phyloP scores from a whole-genome alignment of 2,113 vertebrate species.

The Cairina moschata region DNA sequence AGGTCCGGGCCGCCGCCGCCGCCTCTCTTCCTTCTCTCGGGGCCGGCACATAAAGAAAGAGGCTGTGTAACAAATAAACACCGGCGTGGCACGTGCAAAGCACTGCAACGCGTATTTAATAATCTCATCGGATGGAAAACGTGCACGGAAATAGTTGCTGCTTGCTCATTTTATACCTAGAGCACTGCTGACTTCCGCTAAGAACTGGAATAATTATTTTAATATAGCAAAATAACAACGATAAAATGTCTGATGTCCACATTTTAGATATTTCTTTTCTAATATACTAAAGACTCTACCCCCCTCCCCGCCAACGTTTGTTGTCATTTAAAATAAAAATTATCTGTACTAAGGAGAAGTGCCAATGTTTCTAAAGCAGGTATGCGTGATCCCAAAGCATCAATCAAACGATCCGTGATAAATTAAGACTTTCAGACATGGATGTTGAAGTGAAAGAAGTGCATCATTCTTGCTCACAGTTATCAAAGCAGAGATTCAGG shows the following conservation, averaged over 20 bases:
- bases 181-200: background rate
- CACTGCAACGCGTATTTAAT: fast-evolving
- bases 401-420: fast-evolving
- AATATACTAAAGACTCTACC: background rate
- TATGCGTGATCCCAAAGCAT: background rate
- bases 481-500: background rate
- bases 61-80: fast-evolving
- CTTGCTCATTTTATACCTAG: fast-evolving
- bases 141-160: background rate
- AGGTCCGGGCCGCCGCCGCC: too few relatives aligned
- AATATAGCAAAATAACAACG: background rate
- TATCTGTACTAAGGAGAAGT: background rate
- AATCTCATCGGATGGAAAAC: background rate
- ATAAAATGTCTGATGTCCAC: background rate
- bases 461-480: background rate
- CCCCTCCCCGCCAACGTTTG: fast-evolving
- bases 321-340: background rate
- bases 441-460: background rate
- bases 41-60: background rate
- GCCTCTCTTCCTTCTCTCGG: too few relatives aligned
- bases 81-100: fast-evolving
- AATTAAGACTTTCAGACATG: background rate
- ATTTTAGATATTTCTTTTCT: background rate
- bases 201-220: background rate
- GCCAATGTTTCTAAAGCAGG: background rate